Evolutionary conservation across 2,113 vertebrate genomes (phyloP).

Genomic region (Stercorarius parasiticus): DNA sequence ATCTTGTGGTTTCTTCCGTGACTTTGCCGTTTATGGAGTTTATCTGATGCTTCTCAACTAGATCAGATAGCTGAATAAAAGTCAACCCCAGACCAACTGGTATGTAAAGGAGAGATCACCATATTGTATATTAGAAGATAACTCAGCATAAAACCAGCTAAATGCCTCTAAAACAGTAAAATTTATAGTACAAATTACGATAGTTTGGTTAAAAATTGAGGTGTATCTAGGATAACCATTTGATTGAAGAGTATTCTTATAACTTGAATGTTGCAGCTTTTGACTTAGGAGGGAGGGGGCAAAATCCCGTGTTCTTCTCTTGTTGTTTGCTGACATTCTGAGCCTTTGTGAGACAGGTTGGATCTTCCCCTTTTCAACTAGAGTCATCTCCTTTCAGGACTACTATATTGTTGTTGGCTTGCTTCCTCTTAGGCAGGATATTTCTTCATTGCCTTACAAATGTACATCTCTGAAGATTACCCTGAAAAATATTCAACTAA

Average conservation of each 20-base stretch:
- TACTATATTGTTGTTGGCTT: background rate
- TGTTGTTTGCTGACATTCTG: background rate
- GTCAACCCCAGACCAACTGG: background rate
- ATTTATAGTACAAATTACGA: background rate
- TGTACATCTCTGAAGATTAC: background rate
- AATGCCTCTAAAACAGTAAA: background rate
- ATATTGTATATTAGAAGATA: background rate
- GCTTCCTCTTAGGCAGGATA: background rate
- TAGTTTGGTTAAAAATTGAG: background rate
- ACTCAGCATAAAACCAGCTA: background rate
- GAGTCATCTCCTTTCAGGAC: background rate
- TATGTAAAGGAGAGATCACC: background rate
- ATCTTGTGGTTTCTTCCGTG: background rate
- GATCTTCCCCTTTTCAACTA: background rate
- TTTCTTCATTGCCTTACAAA: background rate
- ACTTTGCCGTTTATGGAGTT: background rate
- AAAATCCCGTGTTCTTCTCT: background rate
- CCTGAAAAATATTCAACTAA: background rate
- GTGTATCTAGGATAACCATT: background rate
- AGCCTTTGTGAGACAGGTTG: background rate
- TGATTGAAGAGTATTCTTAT: background rate
- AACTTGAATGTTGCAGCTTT: background rate
- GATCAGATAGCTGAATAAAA: background rate
- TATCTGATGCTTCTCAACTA: background rate
- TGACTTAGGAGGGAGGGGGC: rapidly evolving